Percentiles rank a stretch among this genome's conserved stretches.
Conservation (phyloP, 53 echinoderm and acorn worm species). For the Patiria pectinifera region DNA sequence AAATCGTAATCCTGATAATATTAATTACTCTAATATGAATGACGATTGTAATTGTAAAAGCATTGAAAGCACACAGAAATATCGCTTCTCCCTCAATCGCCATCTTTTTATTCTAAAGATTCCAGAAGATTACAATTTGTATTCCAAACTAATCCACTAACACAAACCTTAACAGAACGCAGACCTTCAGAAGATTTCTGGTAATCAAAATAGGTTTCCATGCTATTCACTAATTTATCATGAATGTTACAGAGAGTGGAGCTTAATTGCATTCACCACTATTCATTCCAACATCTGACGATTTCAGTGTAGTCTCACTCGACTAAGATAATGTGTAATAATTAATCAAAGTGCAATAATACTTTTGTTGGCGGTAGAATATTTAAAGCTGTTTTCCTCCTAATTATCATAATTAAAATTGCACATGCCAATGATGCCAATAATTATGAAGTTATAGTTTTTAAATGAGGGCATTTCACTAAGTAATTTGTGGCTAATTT, state of each 20-base stretch:
- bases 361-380: neutral
- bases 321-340: constrained; percentile 39
- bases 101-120: neutral
- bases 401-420: neutral
- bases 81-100: neutral
- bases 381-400: neutral
- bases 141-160: neutral
- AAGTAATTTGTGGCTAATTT: neutral
- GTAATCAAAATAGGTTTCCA: neutral
- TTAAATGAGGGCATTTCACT: neutral
- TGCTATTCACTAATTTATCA: constrained; percentile 5
- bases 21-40: neutral
- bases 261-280: neutral
- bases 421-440: constrained; percentile 1
- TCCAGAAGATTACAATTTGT: too few species aligned
- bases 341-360: constrained; percentile 56
- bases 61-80: neutral
- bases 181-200: neutral
- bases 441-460: neutral
- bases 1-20: neutral
- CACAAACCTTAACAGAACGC: neutral
- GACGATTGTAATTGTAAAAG: too few species aligned
- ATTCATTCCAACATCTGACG: constrained; percentile 41
- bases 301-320: neutral
- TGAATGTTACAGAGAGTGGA: neutral